Evolutionary conservation across 2,797 vertebrate species (phyloP).

Genomic region (Coccyzus lansbergi): DNA sequence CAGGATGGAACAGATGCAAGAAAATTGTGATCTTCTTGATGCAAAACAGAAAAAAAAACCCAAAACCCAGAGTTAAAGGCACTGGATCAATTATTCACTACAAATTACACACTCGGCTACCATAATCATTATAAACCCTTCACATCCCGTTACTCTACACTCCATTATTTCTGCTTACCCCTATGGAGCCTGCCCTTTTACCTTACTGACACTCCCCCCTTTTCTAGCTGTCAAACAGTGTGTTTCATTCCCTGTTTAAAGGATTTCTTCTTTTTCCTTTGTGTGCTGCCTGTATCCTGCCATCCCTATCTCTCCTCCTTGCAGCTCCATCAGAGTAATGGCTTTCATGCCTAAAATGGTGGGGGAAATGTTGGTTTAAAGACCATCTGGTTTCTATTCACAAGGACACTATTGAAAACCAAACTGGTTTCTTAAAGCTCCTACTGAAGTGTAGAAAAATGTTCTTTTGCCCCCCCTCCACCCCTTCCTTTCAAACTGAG

Average conservation of each 20-base stretch:
- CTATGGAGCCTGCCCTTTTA: slow-evolving; percentile 40
- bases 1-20: slow-evolving; percentile 41
- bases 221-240: slow-evolving; percentile 51
- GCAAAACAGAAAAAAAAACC: slow-evolving; percentile 10
- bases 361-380: slow-evolving; percentile 37
- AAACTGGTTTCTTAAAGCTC: slow-evolving; percentile 39
- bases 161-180: slow-evolving; percentile 15
- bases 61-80: neutral
- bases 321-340: slow-evolving; percentile 1
- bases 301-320: slow-evolving; percentile 26
- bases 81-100: slow-evolving; percentile 51
- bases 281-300: slow-evolving; percentile 28
- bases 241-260: slow-evolving; percentile 60
- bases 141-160: neutral
- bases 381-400: slow-evolving; percentile 52
- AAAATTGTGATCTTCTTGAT: slow-evolving; percentile 41
- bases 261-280: slow-evolving; percentile 53
- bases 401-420: slow-evolving; percentile 35
- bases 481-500: neutral
- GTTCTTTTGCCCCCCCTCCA: neutral
- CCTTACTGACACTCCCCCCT: slow-evolving; percentile 28
- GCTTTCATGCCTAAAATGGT: slow-evolving; percentile 64
- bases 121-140: slow-evolving; percentile 34
- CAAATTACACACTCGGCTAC: slow-evolving; percentile 19
- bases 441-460: slow-evolving; percentile 21